Percentiles rank a stretch among this genome's conserved stretches.
These are phyloP conservation scores for Neoitamus cyanurus DNA, from an alignment of 2,888 invertebrate genomes.

Conservation along the genomic window DNA sequence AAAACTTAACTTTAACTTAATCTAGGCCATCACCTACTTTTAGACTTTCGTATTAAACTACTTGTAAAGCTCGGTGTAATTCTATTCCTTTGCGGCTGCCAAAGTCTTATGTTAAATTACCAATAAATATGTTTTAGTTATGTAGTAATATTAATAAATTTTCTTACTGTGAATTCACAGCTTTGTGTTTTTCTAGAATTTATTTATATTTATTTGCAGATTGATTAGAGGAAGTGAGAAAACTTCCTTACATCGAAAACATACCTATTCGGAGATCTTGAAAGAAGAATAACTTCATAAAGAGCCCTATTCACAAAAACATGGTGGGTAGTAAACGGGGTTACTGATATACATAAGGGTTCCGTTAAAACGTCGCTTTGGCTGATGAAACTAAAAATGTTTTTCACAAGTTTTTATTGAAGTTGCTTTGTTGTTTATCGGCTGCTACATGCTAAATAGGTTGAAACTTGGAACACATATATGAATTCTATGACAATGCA, in stretches of 20 bases:
- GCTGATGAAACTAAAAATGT: too few species aligned
- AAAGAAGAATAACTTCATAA: too few species aligned
- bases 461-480: too few species aligned
- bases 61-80: background rate
- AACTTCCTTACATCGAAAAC: too few species aligned
- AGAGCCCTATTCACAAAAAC: too few species aligned
- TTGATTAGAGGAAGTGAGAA: background rate
- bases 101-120: constrained; percentile 20
- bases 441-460: too few species aligned
- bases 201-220: background rate
- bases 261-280: background rate
- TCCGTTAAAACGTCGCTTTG: too few species aligned
- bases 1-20: background rate
- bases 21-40: background rate
- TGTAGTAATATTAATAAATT: background rate
- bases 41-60: background rate
- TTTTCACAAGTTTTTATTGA: too few species aligned
- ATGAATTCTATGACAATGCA: too few species aligned
- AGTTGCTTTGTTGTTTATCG: too few species aligned
- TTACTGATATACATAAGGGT: too few species aligned
- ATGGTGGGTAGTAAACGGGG: too few species aligned
- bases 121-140: background rate
- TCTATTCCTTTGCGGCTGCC: constrained; percentile 26
- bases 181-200: background rate
- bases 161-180: background rate